Evolutionary conservation across 2,888 invertebrate genomes (phyloP).

Genomic region (Pterostichus madidus): DNA sequence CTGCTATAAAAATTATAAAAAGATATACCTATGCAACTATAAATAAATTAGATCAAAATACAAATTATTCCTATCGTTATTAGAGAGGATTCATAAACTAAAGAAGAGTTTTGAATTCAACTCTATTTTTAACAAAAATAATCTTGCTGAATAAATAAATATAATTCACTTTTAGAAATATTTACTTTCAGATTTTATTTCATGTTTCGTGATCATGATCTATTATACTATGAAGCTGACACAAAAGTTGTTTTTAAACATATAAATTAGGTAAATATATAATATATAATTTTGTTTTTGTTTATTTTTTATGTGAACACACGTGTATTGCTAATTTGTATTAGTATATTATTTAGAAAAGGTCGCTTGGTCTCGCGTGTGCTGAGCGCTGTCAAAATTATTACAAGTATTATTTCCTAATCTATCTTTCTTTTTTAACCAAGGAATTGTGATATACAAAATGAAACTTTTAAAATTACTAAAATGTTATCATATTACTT

Average conservation of each 20-base stretch:
- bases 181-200: constrained; percentile 3
- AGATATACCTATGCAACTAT: too few relatives aligned
- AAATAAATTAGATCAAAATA: too few relatives aligned
- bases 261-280: constrained; percentile 15
- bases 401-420: too few relatives aligned
- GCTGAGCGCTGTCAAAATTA: too few relatives aligned
- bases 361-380: not conserved
- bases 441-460: not conserved
- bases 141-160: constrained; percentile 9
- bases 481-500: too few relatives aligned
- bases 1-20: too few relatives aligned
- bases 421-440: too few relatives aligned
- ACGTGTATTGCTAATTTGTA: constrained; percentile 7
- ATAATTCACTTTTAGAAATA: constrained; percentile 1
- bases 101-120: too few relatives aligned
- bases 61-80: too few relatives aligned
- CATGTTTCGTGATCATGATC: constrained; percentile 12
- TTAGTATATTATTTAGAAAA: not conserved
- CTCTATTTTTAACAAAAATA: not conserved
- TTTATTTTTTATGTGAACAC: constrained; percentile 2
- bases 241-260: not conserved
- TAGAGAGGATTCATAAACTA: too few relatives aligned
- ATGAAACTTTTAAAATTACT: too few relatives aligned
- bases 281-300: constrained; percentile 15
- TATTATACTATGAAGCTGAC: not conserved